Base-by-base conservation (phyloP, 2,888 invertebrate species). In the Aromia moschata region DNA sequence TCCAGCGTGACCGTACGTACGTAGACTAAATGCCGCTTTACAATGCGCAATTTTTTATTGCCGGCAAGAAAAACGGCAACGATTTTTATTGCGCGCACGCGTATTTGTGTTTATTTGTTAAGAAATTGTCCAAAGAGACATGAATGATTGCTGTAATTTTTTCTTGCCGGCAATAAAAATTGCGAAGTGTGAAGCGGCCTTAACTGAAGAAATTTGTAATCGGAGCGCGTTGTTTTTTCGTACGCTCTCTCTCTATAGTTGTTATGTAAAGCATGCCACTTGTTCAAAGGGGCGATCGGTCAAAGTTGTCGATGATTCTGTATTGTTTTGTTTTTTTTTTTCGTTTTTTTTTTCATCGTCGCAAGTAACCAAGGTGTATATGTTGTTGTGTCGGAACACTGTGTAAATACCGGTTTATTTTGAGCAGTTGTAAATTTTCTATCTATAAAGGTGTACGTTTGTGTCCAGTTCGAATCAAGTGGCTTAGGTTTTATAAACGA, bases 401-500 rank as follows among this genome's bases (percentile, higher is more conserved):
- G 25, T 68, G 68, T 68, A 68, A 62, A 65, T 68, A 68, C 59
- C 55, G 37, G 56, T 61, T 46, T 52, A 36, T 58, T 59, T 49
- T 33, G 33, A 57, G 54, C 65, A 63, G 58, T 65, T 65, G 64
- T 68, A 65, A 61, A 63, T 63, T 60, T 60, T 45, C n/a, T 56
- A 49, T 46, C 43, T 20, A 31, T n/a, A n/a, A 56, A 25, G 18
- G n/a, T n/a, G 52, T 40, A 61, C 58, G 41, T 63, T 68, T 60
- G 67, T 71, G 69, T 72, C 71, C 70, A 71, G 64, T 73, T 69
- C 67, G 62, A 67, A 65, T 70, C 72, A 77, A 77, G 77, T 77
- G 77, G 77, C 78, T 75, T 76, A 75, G 71, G 76, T 78, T 78
- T 77, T 77, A 74, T 78, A 78, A n/a, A 78, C 76, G 75, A 77